Evolutionary conservation across 2,888 invertebrate species (phyloP), one percentile per base, ranked within the genome.

Genomic region (Amphipoea oculea): DNA sequence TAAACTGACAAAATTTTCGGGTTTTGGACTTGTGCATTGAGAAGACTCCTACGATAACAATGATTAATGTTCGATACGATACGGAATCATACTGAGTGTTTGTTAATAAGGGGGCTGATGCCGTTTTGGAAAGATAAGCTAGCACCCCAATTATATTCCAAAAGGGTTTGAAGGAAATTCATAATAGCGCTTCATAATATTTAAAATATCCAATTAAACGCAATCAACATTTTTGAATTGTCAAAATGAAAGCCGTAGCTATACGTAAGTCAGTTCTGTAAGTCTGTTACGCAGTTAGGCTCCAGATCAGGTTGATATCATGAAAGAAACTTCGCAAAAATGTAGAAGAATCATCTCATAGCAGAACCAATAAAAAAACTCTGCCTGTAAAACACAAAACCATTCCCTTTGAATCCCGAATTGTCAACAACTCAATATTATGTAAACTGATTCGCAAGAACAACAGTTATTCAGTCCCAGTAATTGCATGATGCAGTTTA

Each of bases 401-500:
- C 7, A 20, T 17, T 3, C 36, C 36, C 14, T 36, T 7, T n/a
- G n/a, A 36, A 63, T 40, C 17, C 23, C 11, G 40, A 65, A 65
- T 65, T 65, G 11, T 23, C 29, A 29, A 11, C 9, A 40, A 20
- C 60, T 48, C 40, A 14, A 72, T 63, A 60, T 54, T 51, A 75
- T 6, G 45, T 57, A 57, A 76, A 67, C 48, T 65, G 40, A 76
- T 79, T 72, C 62, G 6, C 65, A 73, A 78, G 73, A 78, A 76
- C 66, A 73, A 75, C 36, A 14, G 29, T 66, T 60, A 78, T 76
- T 78, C 57, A 74, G 51, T 74, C 5, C 17, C 65, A 75, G 48
- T 84, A 78, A 84, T 81, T 84, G 73, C 70, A 51, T 60, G 85
- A 67, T 73, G 73, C 85, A 76, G 77, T 60, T 86, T 88, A 87